A percentile compares a stretch with the other conserved stretches of the same genome.
phyloP scores from a whole-genome alignment of 53 echinoderm and acorn worm genomes.

The Paracentrotus lividus region DNA sequence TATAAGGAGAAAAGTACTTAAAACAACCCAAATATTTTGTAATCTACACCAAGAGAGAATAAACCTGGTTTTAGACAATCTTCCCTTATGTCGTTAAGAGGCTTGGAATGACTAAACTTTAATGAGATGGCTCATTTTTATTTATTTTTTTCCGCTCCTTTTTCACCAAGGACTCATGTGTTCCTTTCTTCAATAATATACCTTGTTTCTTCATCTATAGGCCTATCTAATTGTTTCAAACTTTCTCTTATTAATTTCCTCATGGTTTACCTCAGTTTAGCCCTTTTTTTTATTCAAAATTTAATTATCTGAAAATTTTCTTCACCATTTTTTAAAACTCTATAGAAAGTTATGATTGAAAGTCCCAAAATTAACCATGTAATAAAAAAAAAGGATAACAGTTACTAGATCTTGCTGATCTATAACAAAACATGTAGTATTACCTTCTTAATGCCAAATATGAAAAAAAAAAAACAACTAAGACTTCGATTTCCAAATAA shows the following conservation, averaged over 20 bases:
- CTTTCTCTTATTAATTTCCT: neutral
- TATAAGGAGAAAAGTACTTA: neutral
- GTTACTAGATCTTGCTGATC: neutral
- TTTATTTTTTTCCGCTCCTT: no score
- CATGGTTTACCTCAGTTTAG: neutral
- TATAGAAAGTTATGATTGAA: neutral
- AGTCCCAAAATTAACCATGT: neutral
- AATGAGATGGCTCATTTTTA: neutral
- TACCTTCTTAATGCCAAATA: neutral
- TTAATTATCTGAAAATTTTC: no score
- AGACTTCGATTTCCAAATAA: neutral
- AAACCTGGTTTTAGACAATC: no score
- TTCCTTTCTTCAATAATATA: no score
- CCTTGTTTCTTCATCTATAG: no score
- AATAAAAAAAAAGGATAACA: neutral
- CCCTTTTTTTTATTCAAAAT: neutral
- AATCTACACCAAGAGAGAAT: no score
- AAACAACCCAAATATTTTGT: neutral
- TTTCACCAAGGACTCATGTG: no score
- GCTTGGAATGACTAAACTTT: neutral
- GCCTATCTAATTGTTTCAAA: no score
- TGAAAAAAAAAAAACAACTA: neutral
- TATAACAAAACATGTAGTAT: neutral
- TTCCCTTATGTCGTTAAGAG: no score
- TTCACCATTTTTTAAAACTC: neutral